Evolutionary conservation across 1,140 invertebrate species (phyloP).

Genomic region (Palaemon carinicauda): DNA sequence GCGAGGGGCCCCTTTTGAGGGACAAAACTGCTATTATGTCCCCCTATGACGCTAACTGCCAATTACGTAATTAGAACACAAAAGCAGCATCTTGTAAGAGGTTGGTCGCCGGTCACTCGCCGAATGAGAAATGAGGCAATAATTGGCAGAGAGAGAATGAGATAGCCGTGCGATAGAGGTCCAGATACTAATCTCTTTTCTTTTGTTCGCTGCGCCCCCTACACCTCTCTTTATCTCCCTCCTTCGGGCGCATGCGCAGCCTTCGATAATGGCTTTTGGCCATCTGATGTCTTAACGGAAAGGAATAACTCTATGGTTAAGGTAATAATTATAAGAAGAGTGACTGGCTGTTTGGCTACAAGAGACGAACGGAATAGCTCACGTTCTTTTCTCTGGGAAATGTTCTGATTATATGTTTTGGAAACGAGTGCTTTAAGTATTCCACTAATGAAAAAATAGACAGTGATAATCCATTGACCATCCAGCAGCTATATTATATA

Average conservation of each 20-base stretch:
- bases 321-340: too few species aligned
- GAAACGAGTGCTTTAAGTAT: too few species aligned
- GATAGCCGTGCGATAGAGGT: not conserved
- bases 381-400: not conserved
- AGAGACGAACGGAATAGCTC: too few species aligned
- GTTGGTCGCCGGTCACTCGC: not conserved
- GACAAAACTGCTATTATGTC: slow-evolving; percentile 21
- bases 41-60: not conserved
- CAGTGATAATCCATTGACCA: too few species aligned
- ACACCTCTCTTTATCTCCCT: not conserved
- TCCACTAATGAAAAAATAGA: too few species aligned
- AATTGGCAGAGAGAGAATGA: slow-evolving; percentile 5
- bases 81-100: slow-evolving; percentile 3
- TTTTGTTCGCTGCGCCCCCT: not conserved
- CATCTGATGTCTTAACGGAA: too few species aligned
- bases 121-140: slow-evolving; percentile 13
- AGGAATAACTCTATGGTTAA: too few species aligned
- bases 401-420: too few species aligned
- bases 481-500: too few species aligned
- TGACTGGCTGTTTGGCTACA: too few species aligned
- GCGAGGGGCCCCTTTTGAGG: not conserved
- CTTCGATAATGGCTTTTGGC: too few species aligned
- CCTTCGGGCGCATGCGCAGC: not conserved
- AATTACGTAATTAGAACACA: slow-evolving; percentile 46
- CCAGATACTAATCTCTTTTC: not conserved